Evolutionary conservation across 2,797 vertebrate species (phyloP), one percentile per base, ranked within the genome.

Genomic region (Adelosebastes latens): DNA sequence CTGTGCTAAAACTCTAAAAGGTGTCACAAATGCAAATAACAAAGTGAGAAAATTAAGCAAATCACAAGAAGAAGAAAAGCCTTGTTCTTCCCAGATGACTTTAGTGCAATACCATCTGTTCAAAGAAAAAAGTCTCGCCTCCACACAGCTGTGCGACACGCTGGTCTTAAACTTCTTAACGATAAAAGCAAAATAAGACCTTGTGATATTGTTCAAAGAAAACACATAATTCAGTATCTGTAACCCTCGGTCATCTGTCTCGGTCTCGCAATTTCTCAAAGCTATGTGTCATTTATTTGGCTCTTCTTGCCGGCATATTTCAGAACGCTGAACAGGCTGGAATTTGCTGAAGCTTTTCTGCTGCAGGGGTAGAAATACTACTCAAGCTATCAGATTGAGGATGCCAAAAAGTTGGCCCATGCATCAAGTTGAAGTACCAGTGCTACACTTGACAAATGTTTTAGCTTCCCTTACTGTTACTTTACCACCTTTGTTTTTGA

Each of bases 351-450:
- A 75, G 84, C 69, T 70, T 82, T 90, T 83, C 66, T 55, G 82
- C 89, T 88, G 72, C 70, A 84, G 72, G 81, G 83, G 65, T 82
- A 78, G 78, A 92, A 92, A 89, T 84, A 80, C 76, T 68, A 75
- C 72, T 87, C 69, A 62, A 61, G 25, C 59, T 85, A 92, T 89
- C 86, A 90, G 87, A 85, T 52, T 65, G 70, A 83, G 75, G 71
- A 72, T 65, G 89, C 77, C 89, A 89, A 83, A 89, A 78, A 75
- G 79, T 79, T 86, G 80, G 62, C 74, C 83, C 87, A 89, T 91
- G 90, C 80, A 91, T 92, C 90, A 93, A 77, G 74, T 69, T 91
- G 86, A 90, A 87, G 80, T 79, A 91, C 90, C 53, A 79, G 79
- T 52, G 71, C 68, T 82, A 76, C 42, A 24, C 80, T 77, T 91